Percentiles rank a stretch among this genome's conserved stretches.
phyloP scores from a whole-genome alignment of 1,140 invertebrate genomes.

The Sminthurinus signatus region DNA sequence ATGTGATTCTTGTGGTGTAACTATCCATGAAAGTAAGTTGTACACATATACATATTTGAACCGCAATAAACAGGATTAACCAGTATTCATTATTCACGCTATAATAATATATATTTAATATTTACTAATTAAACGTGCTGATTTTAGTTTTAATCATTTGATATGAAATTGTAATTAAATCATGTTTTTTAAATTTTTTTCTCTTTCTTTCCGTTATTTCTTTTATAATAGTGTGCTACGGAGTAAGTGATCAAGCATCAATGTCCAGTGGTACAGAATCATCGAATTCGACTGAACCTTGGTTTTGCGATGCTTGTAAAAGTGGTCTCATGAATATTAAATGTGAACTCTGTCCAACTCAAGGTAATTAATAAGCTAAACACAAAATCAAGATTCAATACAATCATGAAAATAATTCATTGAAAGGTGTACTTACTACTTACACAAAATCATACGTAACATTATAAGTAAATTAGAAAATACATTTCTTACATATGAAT shows the following conservation, averaged over 20 bases:
- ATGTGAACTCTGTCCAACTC: conserved; percentile 81
- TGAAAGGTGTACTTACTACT: too few species aligned
- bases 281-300: conserved; percentile 88
- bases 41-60: too few species aligned
- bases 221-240: conserved; percentile 73
- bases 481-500: too few species aligned
- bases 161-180: too few species aligned
- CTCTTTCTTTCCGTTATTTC: not conserved
- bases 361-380: conserved; percentile 52
- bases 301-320: conserved; percentile 98
- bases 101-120: too few species aligned
- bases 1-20: conserved; percentile 91
- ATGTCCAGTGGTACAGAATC: conserved; percentile 76
- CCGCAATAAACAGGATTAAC: too few species aligned
- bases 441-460: too few species aligned
- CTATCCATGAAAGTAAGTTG: conserved; percentile 84
- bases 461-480: too few species aligned
- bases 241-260: conserved; percentile 86
- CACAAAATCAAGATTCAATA: not conserved
- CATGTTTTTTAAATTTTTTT: too few species aligned
- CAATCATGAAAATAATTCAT: conserved; percentile 33
- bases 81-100: too few species aligned
- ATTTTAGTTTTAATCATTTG: too few species aligned
- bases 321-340: conserved; percentile 76
- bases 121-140: too few species aligned